These are phyloP conservation scores for Hippolais icterina DNA, from an alignment of 2,113 vertebrate genomes.

Conservation along the genomic window DNA sequence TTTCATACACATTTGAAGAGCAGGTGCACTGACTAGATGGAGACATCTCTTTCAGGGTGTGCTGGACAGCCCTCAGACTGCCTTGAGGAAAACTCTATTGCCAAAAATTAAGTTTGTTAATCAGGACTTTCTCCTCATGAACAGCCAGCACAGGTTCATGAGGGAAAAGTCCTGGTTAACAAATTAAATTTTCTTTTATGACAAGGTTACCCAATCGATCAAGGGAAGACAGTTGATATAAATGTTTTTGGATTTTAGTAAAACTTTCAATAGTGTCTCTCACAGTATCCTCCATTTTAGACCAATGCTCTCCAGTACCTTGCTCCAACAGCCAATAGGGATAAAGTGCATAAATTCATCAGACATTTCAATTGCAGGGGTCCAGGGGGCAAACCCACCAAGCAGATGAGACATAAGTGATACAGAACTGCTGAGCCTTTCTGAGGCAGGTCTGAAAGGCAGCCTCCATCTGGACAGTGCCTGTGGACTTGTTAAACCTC, in stretches of 20 bases:
- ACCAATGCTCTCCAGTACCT: not conserved
- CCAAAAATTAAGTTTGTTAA: not conserved
- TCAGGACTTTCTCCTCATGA: fast-evolving
- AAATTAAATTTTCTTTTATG: not conserved
- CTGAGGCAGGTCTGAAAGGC: not conserved
- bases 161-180: not conserved
- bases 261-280: not conserved
- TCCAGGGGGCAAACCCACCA: fast-evolving
- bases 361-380: not conserved
- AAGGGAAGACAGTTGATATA: not conserved
- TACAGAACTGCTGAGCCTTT: not conserved
- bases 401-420: not conserved
- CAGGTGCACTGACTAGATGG: not conserved
- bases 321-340: fast-evolving
- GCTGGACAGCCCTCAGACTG: not conserved
- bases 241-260: not conserved
- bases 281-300: not conserved
- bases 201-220: not conserved
- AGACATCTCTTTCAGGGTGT: not conserved
- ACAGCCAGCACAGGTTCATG: fast-evolving
- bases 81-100: not conserved
- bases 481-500: not conserved
- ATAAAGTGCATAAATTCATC: not conserved
- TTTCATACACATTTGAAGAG: not conserved
- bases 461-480: not conserved